These are phyloP conservation scores for Elegia similella DNA, from an alignment of 2,888 invertebrate species.

Conservation along the genomic window DNA sequence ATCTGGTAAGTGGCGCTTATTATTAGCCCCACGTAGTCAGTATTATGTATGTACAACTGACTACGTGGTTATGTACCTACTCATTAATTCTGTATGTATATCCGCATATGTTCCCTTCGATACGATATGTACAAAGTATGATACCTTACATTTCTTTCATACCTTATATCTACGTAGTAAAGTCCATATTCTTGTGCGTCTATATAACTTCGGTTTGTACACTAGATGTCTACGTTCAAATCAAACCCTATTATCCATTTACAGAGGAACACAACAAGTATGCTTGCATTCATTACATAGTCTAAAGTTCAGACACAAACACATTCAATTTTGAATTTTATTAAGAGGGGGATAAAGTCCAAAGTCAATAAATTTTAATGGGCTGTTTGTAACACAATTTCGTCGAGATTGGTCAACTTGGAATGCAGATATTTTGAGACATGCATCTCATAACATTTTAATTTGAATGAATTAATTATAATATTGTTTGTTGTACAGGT, in stretches of 20 bases:
- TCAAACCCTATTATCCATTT: slow-evolving; percentile 13
- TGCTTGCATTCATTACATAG: slow-evolving; percentile 2
- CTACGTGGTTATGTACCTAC: too few relatives aligned
- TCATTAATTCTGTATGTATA: too few relatives aligned
- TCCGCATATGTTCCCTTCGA: too few relatives aligned
- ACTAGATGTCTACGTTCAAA: slow-evolving; percentile 8
- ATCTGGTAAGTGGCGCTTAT: slow-evolving; percentile 85
- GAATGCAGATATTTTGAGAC: neutral
- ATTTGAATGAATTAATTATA: too few relatives aligned
- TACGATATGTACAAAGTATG: too few relatives aligned
- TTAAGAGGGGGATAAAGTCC: neutral
- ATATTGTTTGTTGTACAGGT: too few relatives aligned
- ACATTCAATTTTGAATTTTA: slow-evolving; percentile 1
- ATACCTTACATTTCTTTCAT: too few relatives aligned
- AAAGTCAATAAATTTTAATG: neutral
- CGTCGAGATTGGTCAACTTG: neutral
- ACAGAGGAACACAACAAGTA: neutral
- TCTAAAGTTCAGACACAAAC: slow-evolving; percentile 10
- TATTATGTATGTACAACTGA: too few relatives aligned
- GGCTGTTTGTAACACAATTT: neutral
- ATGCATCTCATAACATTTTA: neutral
- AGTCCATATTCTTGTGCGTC: too few relatives aligned
- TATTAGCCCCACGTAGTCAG: neutral
- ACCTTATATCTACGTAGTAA: too few relatives aligned
- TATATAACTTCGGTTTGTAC: neutral